Conservation (phyloP, 1,140 invertebrate genomes). For the Bombus impatiens region DNA sequence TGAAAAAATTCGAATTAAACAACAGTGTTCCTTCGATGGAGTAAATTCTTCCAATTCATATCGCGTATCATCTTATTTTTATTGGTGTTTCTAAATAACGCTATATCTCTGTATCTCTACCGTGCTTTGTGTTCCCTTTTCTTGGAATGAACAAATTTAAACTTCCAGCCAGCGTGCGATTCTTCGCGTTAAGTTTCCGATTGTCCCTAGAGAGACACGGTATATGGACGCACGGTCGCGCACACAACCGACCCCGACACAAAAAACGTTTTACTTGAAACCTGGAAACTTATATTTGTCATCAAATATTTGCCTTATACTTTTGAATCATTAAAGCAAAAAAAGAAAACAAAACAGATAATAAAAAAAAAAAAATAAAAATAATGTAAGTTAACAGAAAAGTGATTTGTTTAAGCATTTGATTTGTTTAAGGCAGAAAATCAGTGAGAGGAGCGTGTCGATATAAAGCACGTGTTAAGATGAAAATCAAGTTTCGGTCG, state of each 20-base stretch:
- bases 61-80: background rate
- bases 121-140: background rate
- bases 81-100: background rate
- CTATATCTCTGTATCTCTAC: background rate
- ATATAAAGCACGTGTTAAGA: background rate
- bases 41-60: background rate
- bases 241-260: background rate
- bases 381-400: too few species aligned
- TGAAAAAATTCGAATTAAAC: slow-evolving; percentile 17
- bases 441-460: background rate
- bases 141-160: background rate
- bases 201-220: background rate
- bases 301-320: background rate
- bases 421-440: background rate
- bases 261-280: background rate
- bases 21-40: background rate
- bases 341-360: background rate
- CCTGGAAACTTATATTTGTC: background rate
- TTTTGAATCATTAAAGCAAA: background rate
- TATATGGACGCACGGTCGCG: too few species aligned
- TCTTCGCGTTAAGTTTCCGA: background rate
- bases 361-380: background rate
- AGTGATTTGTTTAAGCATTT: too few species aligned
- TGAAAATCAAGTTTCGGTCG: background rate
- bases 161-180: background rate